Evolutionary conservation across 2,888 invertebrate genomes (phyloP).

Genomic region (Tetragonula carbonaria): DNA sequence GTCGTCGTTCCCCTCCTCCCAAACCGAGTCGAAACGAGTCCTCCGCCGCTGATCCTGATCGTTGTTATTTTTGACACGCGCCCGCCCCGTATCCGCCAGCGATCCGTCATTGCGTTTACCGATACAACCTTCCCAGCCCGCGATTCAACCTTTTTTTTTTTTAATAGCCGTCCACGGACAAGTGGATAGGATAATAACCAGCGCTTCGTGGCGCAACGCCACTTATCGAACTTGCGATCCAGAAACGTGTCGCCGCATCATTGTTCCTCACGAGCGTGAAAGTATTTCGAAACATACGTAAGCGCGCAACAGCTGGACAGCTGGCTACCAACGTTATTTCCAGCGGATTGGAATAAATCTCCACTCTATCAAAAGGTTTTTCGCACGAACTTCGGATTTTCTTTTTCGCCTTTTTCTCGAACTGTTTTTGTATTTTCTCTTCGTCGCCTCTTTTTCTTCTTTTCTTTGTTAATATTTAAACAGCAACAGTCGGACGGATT

Average conservation of each 20-base stretch:
- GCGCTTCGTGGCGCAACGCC: conserved; percentile 13
- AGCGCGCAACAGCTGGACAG: neutral
- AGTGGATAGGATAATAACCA: conserved; percentile 43
- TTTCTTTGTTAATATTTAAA: conserved; percentile 12
- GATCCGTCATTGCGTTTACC: conserved; percentile 28
- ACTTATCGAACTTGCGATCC: conserved; percentile 22
- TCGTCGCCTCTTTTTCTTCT: neutral
- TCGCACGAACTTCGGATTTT: too few relatives aligned
- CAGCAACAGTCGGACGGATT: conserved; percentile 19
- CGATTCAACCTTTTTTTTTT: neutral
- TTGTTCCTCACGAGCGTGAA: conserved; percentile 33
- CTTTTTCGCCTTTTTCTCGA: neutral
- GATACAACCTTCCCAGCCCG: conserved; percentile 35
- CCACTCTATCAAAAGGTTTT: too few relatives aligned
- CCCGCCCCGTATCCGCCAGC: neutral
- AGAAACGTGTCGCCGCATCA: conserved; percentile 27
- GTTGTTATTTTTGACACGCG: conserved; percentile 57
- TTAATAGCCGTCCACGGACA: conserved; percentile 37
- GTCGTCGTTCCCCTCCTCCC: conserved; percentile 45
- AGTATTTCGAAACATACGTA: conserved; percentile 17
- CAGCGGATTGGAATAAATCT: neutral
- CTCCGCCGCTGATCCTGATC: conserved; percentile 41
- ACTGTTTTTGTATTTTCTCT: too few relatives aligned
- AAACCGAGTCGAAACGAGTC: conserved; percentile 43
- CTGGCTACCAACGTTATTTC: neutral